Base-by-base conservation (phyloP, 2,797 vertebrate species). In the Taeniopygia guttata region DNA sequence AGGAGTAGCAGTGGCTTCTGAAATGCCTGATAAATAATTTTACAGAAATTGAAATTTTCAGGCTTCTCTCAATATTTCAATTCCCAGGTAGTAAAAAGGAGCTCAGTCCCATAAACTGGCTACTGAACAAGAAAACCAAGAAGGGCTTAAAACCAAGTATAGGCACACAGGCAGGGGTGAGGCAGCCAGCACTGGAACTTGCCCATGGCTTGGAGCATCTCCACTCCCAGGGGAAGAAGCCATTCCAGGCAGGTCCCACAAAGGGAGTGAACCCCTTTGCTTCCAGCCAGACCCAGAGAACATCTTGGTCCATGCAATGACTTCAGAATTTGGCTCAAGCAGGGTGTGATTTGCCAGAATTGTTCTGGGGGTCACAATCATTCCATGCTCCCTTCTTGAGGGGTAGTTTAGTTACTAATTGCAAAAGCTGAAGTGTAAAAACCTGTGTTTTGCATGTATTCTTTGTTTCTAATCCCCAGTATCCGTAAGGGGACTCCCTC, bases 401-500 rank as follows among this genome's bases (percentile, higher is more conserved):
- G 42, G 40, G 40, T 30, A 43, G 36, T 68, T 81, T 43, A 56
- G 76, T 19, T 34, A 66, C 49, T 82, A 76, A 90, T 16, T 77
- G 56, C 38, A 74, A 64, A 78, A 64, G 32, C 8, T 73, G 43
- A 76, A 87, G 77, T 76, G 54, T 45, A 91, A 93, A 95, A 88
- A 45, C 30, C 30, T 80, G 56, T 58, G 52, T 95, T 91, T 72
- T 85, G 64, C 54, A 59, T 54, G 79, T 68, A 67, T 79, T 64
- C 90, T 94, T 94, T 93, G 76, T 80, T 85, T 83, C 77, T 95
- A 89, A 93, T 90, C 76, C 45, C 45, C 21, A 1, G 54, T 69
- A 90, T 95, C 92, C 14, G 1, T 76, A 77, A 86, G 73, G 67
- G 94, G 92, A 96, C 83, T 96, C 85, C 93, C 92, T 95, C 45